A percentile compares a stretch with the other conserved stretches of the same genome.
Evolutionary conservation across 92 coral and sea anemone genomes (phyloP).

Genomic region (Parazoanthus atlanticus): DNA sequence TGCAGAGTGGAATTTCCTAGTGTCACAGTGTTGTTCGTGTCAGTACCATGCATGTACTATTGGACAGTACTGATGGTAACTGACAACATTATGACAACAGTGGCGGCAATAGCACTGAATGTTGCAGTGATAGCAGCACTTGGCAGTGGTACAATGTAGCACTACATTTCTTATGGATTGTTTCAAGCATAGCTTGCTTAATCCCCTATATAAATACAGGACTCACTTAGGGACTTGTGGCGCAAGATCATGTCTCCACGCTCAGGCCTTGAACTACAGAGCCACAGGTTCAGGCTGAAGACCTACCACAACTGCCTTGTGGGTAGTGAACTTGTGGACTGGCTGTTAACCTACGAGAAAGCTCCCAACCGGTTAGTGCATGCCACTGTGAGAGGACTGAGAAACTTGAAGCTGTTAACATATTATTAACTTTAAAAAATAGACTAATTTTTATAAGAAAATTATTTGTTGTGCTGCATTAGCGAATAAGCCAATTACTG

Average conservation of each 20-base stretch:
- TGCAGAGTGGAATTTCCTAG: too few species aligned
- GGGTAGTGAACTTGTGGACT: slow-evolving; percentile 90
- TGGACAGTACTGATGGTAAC: background rate
- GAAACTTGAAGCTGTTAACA: background rate
- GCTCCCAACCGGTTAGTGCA: slow-evolving; percentile 43
- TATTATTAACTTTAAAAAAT: too few species aligned
- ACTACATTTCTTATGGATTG: too few species aligned
- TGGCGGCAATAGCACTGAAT: background rate
- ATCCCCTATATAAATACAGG: slow-evolving; percentile 52
- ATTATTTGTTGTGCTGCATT: too few species aligned
- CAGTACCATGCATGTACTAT: too few species aligned
- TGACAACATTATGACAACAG: background rate
- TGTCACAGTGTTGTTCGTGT: too few species aligned
- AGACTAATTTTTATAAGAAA: too few species aligned
- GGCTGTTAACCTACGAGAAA: slow-evolving; percentile 87
- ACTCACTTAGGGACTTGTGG: slow-evolving; percentile 91
- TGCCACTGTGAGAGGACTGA: background rate
- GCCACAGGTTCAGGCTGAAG: slow-evolving; percentile 86
- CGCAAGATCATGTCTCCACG: slow-evolving; percentile 85
- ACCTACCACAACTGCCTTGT: slow-evolving; percentile 87
- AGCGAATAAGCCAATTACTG: too few species aligned
- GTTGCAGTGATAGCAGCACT: background rate
- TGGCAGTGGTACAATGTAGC: background rate
- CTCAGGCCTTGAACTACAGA: slow-evolving; percentile 83
- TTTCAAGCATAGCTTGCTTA: background rate